Percentiles rank a stretch among this genome's conserved stretches.
phyloP scores from a whole-genome alignment of 2,797 vertebrate genomes.

The Spinus pinus region DNA sequence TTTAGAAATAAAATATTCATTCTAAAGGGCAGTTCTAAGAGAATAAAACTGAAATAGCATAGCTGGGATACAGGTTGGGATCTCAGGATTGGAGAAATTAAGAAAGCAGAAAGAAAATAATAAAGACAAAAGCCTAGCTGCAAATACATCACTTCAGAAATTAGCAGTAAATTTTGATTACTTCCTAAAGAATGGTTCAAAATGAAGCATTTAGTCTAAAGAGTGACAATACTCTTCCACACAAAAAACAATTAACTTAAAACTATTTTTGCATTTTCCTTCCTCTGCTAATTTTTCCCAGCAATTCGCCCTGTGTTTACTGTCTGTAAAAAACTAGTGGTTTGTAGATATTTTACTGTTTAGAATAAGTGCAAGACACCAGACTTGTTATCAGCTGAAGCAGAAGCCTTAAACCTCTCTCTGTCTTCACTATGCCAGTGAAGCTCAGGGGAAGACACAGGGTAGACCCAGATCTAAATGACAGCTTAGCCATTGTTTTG shows the following conservation, averaged over 20 bases:
- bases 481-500: neutral
- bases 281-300: neutral
- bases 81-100: neutral
- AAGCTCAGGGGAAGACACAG: accelerated
- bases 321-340: neutral
- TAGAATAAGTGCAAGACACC: neutral
- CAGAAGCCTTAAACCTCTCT: neutral
- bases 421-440: accelerated
- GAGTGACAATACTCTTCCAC: neutral
- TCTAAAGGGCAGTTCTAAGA: neutral
- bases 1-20: neutral
- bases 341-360: neutral
- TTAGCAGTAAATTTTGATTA: neutral
- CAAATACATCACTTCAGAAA: neutral
- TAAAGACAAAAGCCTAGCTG: neutral
- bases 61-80: neutral
- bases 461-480: neutral
- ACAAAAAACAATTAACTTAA: neutral
- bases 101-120: neutral
- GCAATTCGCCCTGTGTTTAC: neutral
- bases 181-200: neutral
- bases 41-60: neutral
- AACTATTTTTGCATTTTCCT: neutral
- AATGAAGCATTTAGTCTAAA: neutral
- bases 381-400: neutral